Evolutionary conservation across 2,888 invertebrate species (phyloP), one percentile per base, ranked within the genome.

Genomic region (Agonopterix alstromeriana): DNA sequence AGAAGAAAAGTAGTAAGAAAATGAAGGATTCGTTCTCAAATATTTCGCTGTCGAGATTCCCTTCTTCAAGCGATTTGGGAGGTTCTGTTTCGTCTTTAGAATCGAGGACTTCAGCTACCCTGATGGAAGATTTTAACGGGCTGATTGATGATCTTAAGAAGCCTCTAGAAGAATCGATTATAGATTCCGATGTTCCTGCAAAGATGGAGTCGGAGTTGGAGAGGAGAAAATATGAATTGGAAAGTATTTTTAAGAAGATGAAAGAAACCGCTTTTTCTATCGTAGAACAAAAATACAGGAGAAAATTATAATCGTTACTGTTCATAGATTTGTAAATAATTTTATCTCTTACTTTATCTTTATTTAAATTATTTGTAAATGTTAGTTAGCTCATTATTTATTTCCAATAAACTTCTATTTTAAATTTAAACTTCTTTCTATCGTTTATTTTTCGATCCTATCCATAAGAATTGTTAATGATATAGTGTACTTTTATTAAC

Each of bases 21-120:
- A 63, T n/a, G 63, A 63, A 46, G 38, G 40, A 40, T 46, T 46
- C 73, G 3, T 77, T 77, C 45, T 56, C 63, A 1, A 60, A 76
- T 49, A 76, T 76, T 47, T 78, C 77, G 1, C 56, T 63, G 10
- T 54, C 71, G 3, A 65, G 63, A 53, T 60, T 67, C 35, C 63
- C 65, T 10, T 61, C 60, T 3, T 45, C 60, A 0, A 53, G 53
- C 35, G 64, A 70, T 35, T 46, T 59, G 27, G 58, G 57, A 50
- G 53, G 48, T 36, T 63, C 60, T 12, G 42, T 49, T 3, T 46
- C 45, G 46, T 47, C 36, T 47, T 43, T 7, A 45, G 27, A 44
- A 44, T 12, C 12, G 8, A 47, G 2, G 40, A 47, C 8, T 35
- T 11, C 8, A 43, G 9, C 2, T 9, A 38, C 10, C 2, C 10